Base-by-base conservation (phyloP, 1,140 invertebrate genomes). In the Drosophila subpulchrella region DNA sequence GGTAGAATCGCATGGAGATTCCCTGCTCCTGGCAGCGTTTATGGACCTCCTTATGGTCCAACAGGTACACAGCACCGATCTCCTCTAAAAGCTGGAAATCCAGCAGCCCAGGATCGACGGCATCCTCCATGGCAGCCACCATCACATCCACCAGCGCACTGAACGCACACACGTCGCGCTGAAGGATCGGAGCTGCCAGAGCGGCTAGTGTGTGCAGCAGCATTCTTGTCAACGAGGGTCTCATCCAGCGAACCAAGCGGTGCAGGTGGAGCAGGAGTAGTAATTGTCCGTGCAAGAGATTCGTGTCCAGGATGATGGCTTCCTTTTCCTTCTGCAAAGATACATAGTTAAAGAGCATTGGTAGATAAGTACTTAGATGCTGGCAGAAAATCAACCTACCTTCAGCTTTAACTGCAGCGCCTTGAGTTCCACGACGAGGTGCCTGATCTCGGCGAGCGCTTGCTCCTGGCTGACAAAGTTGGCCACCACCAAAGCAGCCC, bases 151-250 rank as follows among this genome's bases (percentile, higher is more conserved):
- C 6, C 0, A 70, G 15, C 0, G 83, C 60, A 6, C 60, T 67
- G 11, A 93, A 93, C 4, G 97, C 91, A 72, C 97, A 86, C 0
- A 70, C 60, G 12, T 74, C 58, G 0, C 36, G 13, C 3, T 27
- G 8, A 1, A 60, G 63, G 0, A 81, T 13, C 0, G 24, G 10
- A 0, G 42, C 4, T 0, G 78, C 60, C 20, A 48, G 4, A 0
- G 17, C 3, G 3, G 82, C 7, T 2, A 84, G 32, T 0, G 53
- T 66, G 15, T 63, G 50, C 10, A 84, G 8, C 38, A 62, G 51
- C 12, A 48, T 27, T 0, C 48, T 11, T 20, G 55, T 34, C 17
- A 84, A 6, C 3, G 36, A 2, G 0, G 56, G 42, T 0, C 54
- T n/a, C 11, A 44, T 41, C 73, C 81, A 84, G 42, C 56, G 55